Evolutionary conservation across 2,113 vertebrate genomes (phyloP).

Genomic region (Neodon shergylaensis): DNA sequence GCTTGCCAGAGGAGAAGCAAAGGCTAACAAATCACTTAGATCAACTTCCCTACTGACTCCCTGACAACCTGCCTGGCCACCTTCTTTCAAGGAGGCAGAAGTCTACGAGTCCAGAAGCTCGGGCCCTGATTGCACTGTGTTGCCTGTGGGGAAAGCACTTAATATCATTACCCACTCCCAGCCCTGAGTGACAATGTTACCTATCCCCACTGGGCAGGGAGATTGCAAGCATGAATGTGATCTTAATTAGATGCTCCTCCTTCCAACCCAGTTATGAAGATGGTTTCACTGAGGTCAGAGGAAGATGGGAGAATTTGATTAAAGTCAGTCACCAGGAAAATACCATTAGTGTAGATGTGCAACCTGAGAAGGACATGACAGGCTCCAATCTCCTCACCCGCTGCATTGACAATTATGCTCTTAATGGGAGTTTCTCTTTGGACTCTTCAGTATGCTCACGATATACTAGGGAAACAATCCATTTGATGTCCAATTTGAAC

Average conservation of each 20-base stretch:
- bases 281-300: constrained; percentile 12
- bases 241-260: constrained; percentile 63
- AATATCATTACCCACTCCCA: constrained; percentile 17
- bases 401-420: not conserved
- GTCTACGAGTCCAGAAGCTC: not conserved
- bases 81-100: not conserved
- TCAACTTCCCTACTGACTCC: not conserved
- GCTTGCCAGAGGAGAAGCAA: not conserved
- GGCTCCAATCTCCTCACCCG: not conserved
- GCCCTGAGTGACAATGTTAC: constrained; percentile 18
- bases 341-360: not conserved
- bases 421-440: not conserved
- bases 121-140: not conserved
- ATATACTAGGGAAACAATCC: constrained; percentile 28
- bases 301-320: constrained; percentile 50
- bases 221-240: constrained; percentile 49
- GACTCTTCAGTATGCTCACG: not conserved
- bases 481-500: constrained; percentile 18
- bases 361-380: not conserved
- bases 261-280: not conserved
- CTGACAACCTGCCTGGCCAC: not conserved
- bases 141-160: not conserved
- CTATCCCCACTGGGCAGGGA: constrained; percentile 39
- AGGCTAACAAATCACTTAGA: not conserved
- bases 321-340: constrained; percentile 43